Evolutionary conservation across 2,888 invertebrate species (phyloP).

Genomic region (Poecilobothrus nobilitatus): DNA sequence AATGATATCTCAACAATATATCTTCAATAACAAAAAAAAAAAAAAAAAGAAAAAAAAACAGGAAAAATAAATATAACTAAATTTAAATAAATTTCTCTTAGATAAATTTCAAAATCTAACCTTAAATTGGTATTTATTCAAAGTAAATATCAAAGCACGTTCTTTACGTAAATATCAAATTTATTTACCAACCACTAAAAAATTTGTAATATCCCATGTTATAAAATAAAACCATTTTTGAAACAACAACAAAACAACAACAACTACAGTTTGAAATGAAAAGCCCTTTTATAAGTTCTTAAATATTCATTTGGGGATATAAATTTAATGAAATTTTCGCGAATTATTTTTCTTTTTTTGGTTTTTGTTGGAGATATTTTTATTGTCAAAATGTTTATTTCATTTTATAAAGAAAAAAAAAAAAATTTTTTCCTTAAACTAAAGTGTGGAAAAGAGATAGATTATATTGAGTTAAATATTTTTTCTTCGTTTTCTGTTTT

Average conservation of each 20-base stretch:
- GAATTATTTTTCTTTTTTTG: background rate
- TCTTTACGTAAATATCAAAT: background rate
- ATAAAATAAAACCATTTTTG: background rate
- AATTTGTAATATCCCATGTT: background rate
- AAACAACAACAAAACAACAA: background rate
- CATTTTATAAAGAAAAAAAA: too few relatives aligned
- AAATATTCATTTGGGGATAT: conserved; percentile 3
- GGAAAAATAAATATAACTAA: too few relatives aligned
- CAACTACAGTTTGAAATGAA: background rate
- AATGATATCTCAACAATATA: too few relatives aligned
- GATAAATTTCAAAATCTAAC: too few relatives aligned
- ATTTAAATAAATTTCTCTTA: too few relatives aligned
- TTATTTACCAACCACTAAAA: background rate
- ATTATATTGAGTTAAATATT: too few relatives aligned
- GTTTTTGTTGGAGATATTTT: background rate
- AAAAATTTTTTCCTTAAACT: too few relatives aligned
- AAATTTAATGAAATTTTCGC: conserved; percentile 6
- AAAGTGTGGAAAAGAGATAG: too few relatives aligned
- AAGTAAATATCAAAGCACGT: background rate
- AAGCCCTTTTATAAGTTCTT: background rate
- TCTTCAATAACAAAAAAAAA: too few relatives aligned
- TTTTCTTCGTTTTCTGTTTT: background rate
- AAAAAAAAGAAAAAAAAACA: too few relatives aligned
- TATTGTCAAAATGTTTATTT: background rate
- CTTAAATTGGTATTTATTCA: background rate